Base-by-base conservation (phyloP, 2,797 vertebrate species). In the Hozukius guyotensis region DNA sequence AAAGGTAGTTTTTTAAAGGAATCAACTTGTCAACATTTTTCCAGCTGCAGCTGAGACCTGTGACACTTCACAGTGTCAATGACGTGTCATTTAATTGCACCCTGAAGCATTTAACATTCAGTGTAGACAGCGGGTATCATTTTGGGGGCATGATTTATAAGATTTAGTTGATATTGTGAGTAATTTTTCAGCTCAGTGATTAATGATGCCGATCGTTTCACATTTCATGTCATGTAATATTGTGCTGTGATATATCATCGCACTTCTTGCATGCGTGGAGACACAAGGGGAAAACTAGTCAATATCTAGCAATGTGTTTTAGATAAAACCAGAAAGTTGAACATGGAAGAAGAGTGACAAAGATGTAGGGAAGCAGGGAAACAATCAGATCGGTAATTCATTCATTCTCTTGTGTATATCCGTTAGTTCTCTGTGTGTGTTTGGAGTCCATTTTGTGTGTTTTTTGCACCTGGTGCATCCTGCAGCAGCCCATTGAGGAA, bases 401-500 rank as follows among this genome's bases (percentile, higher is more conserved):
- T 66, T 69, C 29, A 31, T 63, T 34, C n/a, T 29, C 29, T 55
- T 22, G 7, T 68, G 36, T 36, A 2, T 27, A 5, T 46, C 18
- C 53, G 32, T 34, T 7, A 60, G 11, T 38, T 61, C 24, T 52
- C 2, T 62, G 20, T 64, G 53, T 69, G 32, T 14, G 24, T 59
- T 25, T 20, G 22, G 29, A 66, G 38, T 60, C 16, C 29, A 25
- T 70, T 16, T 78, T 66, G 14, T 70, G 53, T 80, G 13, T 55
- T 79, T 82, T 27, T 52, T 86, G 83, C 80, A 85, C 78, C 75
- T 86, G 89, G 75, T 73, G 56, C 77, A 42, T 89, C 73, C 85
- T 81, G 82, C 49, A 60, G 68, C 36, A 42, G 49, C 31, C 7
- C 18, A 61, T 76, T 46, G 61, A 82, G 66, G 55, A 80, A 52